These are phyloP conservation scores for Pterostichus madidus DNA, from an alignment of 2,888 invertebrate species.

Conservation along the genomic window DNA sequence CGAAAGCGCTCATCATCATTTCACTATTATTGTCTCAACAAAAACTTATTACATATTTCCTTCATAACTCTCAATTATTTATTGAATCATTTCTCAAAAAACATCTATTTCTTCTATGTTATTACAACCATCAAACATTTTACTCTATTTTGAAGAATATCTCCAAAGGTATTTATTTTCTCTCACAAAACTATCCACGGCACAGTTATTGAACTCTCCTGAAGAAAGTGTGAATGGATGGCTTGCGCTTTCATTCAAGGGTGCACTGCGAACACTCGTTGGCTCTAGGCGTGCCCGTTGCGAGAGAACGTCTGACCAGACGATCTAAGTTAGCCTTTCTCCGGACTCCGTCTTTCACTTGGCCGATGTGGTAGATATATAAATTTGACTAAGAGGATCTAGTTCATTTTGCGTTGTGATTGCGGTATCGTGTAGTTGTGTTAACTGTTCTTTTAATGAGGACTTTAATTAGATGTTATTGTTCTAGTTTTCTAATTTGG, in stretches of 20 bases:
- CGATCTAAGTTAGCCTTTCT: constrained; percentile 14
- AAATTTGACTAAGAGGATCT: constrained; percentile 29
- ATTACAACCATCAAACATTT: background rate
- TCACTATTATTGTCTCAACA: constrained; percentile 17
- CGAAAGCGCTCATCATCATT: background rate
- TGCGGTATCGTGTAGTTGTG: constrained; percentile 14
- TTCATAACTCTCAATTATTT: constrained; percentile 32
- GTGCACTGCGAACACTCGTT: background rate
- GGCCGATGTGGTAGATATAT: constrained; percentile 6
- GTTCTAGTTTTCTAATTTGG: background rate
- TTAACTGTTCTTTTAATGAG: background rate
- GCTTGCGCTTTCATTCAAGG: constrained; percentile 26
- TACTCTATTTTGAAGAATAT: background rate
- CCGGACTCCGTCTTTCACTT: constrained; percentile 9
- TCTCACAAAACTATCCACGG: background rate
- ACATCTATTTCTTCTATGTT: constrained; percentile 14
- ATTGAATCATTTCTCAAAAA: constrained; percentile 34
- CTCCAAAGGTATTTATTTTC: too few species aligned
- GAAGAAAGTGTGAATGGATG: constrained; percentile 17
- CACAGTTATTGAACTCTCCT: constrained; percentile 26
- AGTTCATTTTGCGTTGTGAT: constrained; percentile 18
- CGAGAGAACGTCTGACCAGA: background rate
- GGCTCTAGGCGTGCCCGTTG: background rate
- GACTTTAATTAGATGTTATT: constrained; percentile 9
- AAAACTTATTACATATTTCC: constrained; percentile 43